Conservation (phyloP, 2,113 vertebrate genomes). For the Aix galericulata region DNA sequence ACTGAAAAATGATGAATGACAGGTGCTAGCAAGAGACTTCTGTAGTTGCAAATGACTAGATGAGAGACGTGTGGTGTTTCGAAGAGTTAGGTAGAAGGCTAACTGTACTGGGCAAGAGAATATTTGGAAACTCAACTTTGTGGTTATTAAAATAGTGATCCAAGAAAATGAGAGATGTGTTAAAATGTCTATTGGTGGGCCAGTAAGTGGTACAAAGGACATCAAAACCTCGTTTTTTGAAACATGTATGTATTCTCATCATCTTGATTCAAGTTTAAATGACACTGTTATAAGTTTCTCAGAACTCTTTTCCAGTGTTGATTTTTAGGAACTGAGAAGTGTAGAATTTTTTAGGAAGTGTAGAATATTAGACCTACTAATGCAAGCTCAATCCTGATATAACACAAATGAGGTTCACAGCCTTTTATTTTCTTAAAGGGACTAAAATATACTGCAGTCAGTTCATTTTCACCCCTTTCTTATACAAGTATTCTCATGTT, state of each 20-base stretch:
- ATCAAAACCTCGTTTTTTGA: not conserved
- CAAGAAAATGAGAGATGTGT: not conserved
- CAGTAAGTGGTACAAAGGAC: not conserved
- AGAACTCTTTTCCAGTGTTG: not conserved
- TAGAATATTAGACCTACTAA: not conserved
- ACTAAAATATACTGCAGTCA: not conserved
- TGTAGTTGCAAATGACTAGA: not conserved
- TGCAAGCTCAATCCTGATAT: not conserved
- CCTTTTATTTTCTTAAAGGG: not conserved
- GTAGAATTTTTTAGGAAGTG: not conserved
- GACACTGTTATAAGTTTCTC: not conserved
- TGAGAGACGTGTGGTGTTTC: too few relatives aligned
- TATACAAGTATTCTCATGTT: not conserved
- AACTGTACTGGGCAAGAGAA: not conserved
- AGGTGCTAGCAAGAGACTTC: not conserved
- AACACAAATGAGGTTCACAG: not conserved
- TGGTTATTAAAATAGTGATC: not conserved
- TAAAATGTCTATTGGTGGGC: not conserved
- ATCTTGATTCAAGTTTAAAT: not conserved
- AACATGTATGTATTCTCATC: not conserved
- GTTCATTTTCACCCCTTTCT: not conserved
- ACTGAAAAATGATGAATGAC: not conserved
- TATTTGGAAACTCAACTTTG: not conserved
- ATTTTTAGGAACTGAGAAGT: not conserved
- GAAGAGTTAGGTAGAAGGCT: too few relatives aligned